These are phyloP conservation scores for Australoheros scitulus DNA, from an alignment of 2,113 vertebrate genomes.

Conservation along the genomic window DNA sequence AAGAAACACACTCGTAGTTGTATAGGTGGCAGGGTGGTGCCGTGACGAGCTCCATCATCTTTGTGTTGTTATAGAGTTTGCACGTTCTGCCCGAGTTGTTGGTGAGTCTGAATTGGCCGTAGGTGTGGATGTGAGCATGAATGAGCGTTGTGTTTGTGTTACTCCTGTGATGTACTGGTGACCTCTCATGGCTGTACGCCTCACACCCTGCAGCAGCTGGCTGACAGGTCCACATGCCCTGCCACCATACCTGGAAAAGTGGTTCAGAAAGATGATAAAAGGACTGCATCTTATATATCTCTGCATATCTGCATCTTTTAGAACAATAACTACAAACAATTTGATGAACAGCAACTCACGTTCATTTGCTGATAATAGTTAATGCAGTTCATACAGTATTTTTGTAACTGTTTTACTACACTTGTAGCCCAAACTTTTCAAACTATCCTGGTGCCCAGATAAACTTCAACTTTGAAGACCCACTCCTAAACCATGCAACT, in stretches of 20 bases:
- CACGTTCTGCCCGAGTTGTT: not conserved
- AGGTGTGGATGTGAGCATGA: not conserved
- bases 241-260: not conserved
- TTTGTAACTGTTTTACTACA: not conserved
- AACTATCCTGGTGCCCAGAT: not conserved
- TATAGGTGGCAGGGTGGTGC: not conserved
- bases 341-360: not conserved
- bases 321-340: not conserved
- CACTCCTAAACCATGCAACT: not conserved
- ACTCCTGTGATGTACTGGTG: not conserved
- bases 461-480: not conserved
- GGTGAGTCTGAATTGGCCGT: not conserved
- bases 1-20: not conserved
- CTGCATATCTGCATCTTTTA: not conserved
- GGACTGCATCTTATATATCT: not conserved
- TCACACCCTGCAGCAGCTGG: not conserved
- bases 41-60: accelerated
- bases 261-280: not conserved
- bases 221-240: not conserved
- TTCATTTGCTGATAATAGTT: not conserved
- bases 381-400: not conserved
- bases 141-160: not conserved
- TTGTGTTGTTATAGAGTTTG: too few relatives aligned
- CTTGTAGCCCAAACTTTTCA: not conserved
- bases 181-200: not conserved